phyloP scores from a whole-genome alignment of 2,113 vertebrate genomes.

The Piaya cayana region DNA sequence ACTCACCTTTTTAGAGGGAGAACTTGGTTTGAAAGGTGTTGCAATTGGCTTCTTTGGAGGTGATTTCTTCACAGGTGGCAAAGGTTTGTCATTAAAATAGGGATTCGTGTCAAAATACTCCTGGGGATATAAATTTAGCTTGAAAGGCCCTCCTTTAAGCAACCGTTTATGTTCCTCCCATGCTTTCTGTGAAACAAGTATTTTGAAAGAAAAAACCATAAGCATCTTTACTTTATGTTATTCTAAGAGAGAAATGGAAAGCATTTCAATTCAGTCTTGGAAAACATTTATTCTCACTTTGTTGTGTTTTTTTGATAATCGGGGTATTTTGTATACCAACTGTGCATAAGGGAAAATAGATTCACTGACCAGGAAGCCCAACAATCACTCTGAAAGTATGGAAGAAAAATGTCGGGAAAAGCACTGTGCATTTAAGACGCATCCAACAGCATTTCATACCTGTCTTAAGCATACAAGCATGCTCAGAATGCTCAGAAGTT shows the following conservation, averaged over 20 bases:
- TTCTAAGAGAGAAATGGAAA: not conserved
- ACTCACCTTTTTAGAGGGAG: conserved; percentile 84
- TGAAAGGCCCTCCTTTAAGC: conserved; percentile 84
- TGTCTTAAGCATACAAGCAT: not conserved
- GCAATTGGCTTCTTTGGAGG: not conserved
- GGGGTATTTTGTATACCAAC: not conserved
- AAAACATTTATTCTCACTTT: not conserved
- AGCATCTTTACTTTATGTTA: not conserved
- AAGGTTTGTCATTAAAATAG: conserved; percentile 74
- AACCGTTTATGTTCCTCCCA: conserved; percentile 70
- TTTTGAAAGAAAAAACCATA: not conserved
- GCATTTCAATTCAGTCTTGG: not conserved
- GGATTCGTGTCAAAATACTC: conserved; percentile 88
- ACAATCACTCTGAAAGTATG: not conserved
- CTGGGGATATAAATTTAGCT: conserved; percentile 80
- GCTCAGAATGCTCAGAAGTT: not conserved
- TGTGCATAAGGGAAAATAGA: not conserved
- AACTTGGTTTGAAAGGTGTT: conserved; percentile 84
- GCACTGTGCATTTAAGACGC: not conserved
- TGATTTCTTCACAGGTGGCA: conserved; percentile 72
- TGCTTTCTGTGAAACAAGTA: conserved; percentile 74
- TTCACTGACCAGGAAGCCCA: not conserved
- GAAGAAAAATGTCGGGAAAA: not conserved
- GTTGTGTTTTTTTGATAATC: not conserved
- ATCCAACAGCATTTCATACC: not conserved